These are phyloP conservation scores for Brachymystax lenok DNA, from an alignment of 2,797 vertebrate genomes.

Conservation along the genomic window DNA sequence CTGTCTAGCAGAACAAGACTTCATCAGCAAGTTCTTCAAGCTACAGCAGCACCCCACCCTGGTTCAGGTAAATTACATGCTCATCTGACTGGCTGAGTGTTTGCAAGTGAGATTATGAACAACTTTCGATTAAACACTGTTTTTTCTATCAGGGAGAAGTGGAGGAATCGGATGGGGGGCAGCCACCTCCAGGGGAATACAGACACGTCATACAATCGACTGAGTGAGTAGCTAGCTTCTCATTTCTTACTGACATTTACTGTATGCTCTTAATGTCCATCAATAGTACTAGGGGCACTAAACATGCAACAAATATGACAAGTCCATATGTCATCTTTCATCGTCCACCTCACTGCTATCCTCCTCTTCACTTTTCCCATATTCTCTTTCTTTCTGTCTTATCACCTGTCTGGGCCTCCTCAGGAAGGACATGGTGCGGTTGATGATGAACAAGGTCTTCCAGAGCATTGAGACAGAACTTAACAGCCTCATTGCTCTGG, in stretches of 20 bases:
- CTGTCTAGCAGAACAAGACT: conserved; percentile 97
- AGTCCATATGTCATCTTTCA: not conserved
- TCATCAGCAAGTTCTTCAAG: conserved; percentile 99
- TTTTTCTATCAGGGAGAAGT: conserved; percentile 80
- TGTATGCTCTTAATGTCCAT: not conserved
- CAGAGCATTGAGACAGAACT: conserved; percentile 95
- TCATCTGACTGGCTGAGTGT: conserved; percentile 2
- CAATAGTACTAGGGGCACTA: not conserved
- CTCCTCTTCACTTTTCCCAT: not conserved
- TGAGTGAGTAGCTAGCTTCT: conserved; percentile 72
- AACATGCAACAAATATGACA: not conserved
- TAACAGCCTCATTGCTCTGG: conserved; percentile 95
- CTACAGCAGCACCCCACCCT: conserved; percentile 86
- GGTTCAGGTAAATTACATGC: conserved; percentile 63
- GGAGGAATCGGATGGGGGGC: conserved; percentile 85
- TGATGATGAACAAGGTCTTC: conserved; percentile 99
- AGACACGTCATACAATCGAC: conserved; percentile 85
- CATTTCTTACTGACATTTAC: not conserved
- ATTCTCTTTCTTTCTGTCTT: not conserved
- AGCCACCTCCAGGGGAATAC: conserved; percentile 71
- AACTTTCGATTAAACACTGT: not conserved
- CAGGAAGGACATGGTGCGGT: conserved; percentile 93
- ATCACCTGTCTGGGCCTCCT: conserved; percentile 7
- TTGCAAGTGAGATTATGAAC: not conserved
- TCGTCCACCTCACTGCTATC: not conserved